Evolutionary conservation across 1,140 invertebrate species (phyloP).

Genomic region (Nautilus pompilius): DNA sequence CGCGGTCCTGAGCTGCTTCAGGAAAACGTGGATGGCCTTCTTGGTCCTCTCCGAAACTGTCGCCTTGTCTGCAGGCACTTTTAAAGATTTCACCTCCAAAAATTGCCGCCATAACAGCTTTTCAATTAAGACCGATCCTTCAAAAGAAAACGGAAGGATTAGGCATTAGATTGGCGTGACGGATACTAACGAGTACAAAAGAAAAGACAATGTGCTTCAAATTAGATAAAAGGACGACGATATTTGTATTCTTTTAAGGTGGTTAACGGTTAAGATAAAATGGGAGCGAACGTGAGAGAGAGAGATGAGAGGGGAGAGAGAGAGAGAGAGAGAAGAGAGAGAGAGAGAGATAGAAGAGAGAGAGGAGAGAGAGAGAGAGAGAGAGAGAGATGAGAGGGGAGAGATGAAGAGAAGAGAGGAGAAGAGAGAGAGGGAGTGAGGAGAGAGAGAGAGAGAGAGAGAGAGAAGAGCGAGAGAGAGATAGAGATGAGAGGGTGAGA

Average conservation of each 20-base stretch:
- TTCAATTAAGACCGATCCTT: neutral
- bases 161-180: neutral
- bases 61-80: neutral
- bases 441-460: neutral
- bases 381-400: neutral
- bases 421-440: neutral
- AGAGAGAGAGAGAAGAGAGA: neutral
- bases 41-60: neutral
- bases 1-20: neutral
- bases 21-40: neutral
- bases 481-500: neutral
- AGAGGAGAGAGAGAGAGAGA: neutral
- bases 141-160: neutral
- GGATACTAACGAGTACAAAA: neutral
- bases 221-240: too few species aligned
- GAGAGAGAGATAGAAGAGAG: neutral
- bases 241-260: neutral
- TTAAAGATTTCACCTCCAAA: neutral
- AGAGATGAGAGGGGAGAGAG: neutral
- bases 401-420: neutral
- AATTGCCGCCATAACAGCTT: neutral
- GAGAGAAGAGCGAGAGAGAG: neutral
- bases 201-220: too few species aligned
- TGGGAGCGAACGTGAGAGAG: neutral
- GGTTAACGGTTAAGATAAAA: neutral